A percentile compares a stretch with the other conserved stretches of the same genome.
These are phyloP conservation scores for Archocentrus centrarchus DNA, from an alignment of 2,113 vertebrate species.

Conservation along the genomic window DNA sequence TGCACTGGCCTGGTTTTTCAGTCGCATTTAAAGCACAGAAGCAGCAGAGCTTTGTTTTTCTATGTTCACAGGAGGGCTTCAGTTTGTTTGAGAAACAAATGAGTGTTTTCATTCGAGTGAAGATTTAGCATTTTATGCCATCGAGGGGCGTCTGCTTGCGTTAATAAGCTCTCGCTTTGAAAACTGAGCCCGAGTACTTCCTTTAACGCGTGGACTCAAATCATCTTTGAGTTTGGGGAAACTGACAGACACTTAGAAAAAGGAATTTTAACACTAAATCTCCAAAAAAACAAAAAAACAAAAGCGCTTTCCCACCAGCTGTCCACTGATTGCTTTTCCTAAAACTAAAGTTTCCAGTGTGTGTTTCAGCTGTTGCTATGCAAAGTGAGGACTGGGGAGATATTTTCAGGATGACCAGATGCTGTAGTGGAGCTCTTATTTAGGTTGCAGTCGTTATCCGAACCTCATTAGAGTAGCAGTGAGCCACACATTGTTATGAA, in stretches of 20 bases:
- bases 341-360: slow-evolving; percentile 7
- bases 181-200: slow-evolving; percentile 58
- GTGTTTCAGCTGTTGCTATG: slow-evolving; percentile 16
- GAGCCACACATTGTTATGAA: slow-evolving; percentile 48
- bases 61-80: neutral
- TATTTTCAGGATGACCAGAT: slow-evolving; percentile 67
- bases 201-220: slow-evolving; percentile 45
- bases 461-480: slow-evolving; percentile 69
- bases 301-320: neutral
- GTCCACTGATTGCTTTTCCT: slow-evolving; percentile 1
- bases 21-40: slow-evolving; percentile 18
- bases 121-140: slow-evolving; percentile 43
- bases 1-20: slow-evolving; percentile 25
- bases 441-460: slow-evolving; percentile 67
- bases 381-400: neutral
- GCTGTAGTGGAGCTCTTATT: slow-evolving; percentile 43
- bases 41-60: slow-evolving; percentile 1
- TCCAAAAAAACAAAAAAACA: neutral
- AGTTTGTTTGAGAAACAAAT: slow-evolving; percentile 61
- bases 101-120: slow-evolving; percentile 52
- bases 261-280: slow-evolving; percentile 36
- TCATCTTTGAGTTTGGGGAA: slow-evolving; percentile 31
- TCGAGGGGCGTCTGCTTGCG: slow-evolving; percentile 40
- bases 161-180: slow-evolving; percentile 55
- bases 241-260: neutral